Conservation (phyloP, 2,888 invertebrate genomes). For the Phorcus lineatus region DNA sequence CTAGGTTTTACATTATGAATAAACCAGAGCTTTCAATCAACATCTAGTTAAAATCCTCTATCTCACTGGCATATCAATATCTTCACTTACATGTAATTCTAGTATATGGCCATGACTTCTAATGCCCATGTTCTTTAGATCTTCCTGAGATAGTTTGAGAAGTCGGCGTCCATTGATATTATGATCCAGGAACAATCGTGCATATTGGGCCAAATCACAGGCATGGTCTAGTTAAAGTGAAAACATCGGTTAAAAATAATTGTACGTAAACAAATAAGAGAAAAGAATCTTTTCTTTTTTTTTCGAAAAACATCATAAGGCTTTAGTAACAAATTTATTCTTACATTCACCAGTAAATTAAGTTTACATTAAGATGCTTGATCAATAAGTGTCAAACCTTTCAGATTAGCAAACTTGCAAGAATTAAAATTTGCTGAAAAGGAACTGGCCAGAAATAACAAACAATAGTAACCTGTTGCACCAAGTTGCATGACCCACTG, state of each 20-base stretch:
- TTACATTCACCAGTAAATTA: too few relatives aligned
- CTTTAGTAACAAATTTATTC: not conserved
- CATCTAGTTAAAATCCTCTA: too few relatives aligned
- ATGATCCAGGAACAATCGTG: slow-evolving; percentile 69
- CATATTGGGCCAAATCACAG: slow-evolving; percentile 71
- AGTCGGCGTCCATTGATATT: slow-evolving; percentile 73
- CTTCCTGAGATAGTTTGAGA: slow-evolving; percentile 66
- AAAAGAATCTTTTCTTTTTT: too few relatives aligned
- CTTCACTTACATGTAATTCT: slow-evolving; percentile 68
- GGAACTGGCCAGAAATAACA: too few relatives aligned
- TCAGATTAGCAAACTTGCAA: too few relatives aligned
- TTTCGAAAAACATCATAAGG: too few relatives aligned
- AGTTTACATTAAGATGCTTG: not conserved
- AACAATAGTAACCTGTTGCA: slow-evolving; percentile 53
- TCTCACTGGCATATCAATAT: not conserved
- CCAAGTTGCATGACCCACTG: slow-evolving; percentile 69
- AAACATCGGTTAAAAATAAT: not conserved
- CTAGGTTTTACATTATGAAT: too few relatives aligned
- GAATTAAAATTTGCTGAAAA: too few relatives aligned
- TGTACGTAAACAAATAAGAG: not conserved
- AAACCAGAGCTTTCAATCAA: too few relatives aligned
- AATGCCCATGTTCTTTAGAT: slow-evolving; percentile 72
- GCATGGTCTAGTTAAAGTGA: slow-evolving; percentile 50
- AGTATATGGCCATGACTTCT: slow-evolving; percentile 71
- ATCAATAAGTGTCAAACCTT: too few relatives aligned